phyloP scores from a whole-genome alignment of 2,797 vertebrate species.

The Arvicola amphibius region DNA sequence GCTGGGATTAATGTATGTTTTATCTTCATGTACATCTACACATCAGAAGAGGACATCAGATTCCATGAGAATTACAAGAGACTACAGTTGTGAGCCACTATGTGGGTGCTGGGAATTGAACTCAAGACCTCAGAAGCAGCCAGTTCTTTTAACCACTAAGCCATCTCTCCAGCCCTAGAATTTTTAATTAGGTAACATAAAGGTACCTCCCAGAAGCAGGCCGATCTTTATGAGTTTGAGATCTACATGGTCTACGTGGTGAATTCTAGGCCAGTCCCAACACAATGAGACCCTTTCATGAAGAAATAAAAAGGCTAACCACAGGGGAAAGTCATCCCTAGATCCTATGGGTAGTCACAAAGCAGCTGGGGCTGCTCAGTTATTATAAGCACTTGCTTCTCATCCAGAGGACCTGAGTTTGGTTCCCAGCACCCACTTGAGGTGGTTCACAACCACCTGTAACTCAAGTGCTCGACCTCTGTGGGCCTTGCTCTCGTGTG shows the following conservation, averaged over 20 bases:
- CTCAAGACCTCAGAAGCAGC: not conserved
- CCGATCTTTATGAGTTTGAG: not conserved
- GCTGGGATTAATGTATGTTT: not conserved
- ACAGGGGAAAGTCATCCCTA: not conserved
- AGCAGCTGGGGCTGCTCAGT: not conserved
- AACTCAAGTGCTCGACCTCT: not conserved
- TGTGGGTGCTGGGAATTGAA: not conserved
- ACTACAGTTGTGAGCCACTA: not conserved
- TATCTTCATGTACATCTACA: not conserved
- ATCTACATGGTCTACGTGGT: not conserved
- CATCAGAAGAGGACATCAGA: not conserved
- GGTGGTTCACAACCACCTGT: not conserved
- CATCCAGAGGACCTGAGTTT: not conserved
- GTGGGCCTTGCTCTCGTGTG: not conserved
- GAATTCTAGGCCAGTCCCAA: not conserved
- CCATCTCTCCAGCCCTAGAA: not conserved
- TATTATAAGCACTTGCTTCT: not conserved
- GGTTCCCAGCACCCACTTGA: not conserved
- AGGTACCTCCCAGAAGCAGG: not conserved
- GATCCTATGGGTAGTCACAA: not conserved
- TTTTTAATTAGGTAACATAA: not conserved
- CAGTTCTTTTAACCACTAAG: not conserved
- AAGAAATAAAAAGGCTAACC: not conserved
- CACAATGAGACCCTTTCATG: not conserved
- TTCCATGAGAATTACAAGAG: not conserved